A percentile compares a stretch with the other conserved stretches of the same genome.
phyloP scores from a whole-genome alignment of 2,797 vertebrate genomes.

The Telmatherina bonti region DNA sequence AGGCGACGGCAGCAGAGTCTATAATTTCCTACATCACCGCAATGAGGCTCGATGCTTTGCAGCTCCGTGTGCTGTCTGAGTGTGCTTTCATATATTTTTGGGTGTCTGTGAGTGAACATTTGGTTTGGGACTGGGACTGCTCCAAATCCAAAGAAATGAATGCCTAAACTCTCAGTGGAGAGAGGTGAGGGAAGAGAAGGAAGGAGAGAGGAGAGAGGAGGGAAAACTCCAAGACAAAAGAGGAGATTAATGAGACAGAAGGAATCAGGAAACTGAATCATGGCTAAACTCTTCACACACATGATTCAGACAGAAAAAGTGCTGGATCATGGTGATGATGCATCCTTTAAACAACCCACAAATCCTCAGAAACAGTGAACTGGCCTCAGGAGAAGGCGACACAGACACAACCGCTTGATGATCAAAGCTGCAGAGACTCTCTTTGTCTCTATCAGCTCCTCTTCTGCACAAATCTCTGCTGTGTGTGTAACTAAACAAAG shows the following conservation, averaged over 20 bases:
- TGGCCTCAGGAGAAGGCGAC: too few species aligned
- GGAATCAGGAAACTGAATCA: slow-evolving; percentile 24
- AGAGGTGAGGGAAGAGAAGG: slow-evolving; percentile 50
- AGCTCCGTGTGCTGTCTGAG: slow-evolving; percentile 49
- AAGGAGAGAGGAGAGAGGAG: slow-evolving; percentile 29
- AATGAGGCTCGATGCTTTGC: slow-evolving; percentile 35
- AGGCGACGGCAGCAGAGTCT: slow-evolving; percentile 63
- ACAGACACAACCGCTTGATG: slow-evolving; percentile 10
- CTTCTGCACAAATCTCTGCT: slow-evolving; percentile 13
- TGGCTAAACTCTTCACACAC: slow-evolving; percentile 20
- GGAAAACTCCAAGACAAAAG: slow-evolving; percentile 40
- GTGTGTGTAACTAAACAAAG: slow-evolving; percentile 12
- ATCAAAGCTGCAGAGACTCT: background rate
- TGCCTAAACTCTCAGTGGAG: slow-evolving; percentile 71
- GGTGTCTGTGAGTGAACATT: slow-evolving; percentile 67
- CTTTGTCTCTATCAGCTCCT: background rate
- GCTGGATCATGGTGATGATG: slow-evolving; percentile 20
- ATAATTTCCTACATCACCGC: slow-evolving; percentile 77
- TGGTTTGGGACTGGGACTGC: slow-evolving; percentile 58
- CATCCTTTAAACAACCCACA: too few species aligned
- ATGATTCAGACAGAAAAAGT: slow-evolving; percentile 22
- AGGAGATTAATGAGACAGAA: slow-evolving; percentile 53
- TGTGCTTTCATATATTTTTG: slow-evolving; percentile 57
- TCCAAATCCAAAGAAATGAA: slow-evolving; percentile 71
- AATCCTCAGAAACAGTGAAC: background rate